Conservation (phyloP, 2,888 invertebrate genomes). For the Erebia epiphron region DNA sequence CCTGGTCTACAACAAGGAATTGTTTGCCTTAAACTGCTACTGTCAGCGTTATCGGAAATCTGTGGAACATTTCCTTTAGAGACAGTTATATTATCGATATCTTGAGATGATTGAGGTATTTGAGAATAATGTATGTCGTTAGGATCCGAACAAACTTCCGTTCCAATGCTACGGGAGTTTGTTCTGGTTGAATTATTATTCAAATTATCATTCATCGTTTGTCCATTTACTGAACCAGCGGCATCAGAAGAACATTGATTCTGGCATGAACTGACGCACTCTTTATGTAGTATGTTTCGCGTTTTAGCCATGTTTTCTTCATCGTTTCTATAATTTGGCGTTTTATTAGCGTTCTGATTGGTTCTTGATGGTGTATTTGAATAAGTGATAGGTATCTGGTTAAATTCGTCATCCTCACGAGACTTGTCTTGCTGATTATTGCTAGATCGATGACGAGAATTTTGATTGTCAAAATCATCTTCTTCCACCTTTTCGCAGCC, state of each 20-base stretch:
- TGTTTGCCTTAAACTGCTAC: not conserved
- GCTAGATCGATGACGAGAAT: not conserved
- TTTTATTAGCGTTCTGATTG: not conserved
- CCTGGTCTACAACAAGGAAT: not conserved
- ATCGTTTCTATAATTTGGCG: slow-evolving; percentile 1
- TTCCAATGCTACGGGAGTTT: not conserved
- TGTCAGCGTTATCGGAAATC: no score
- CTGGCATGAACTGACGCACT: not conserved
- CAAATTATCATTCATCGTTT: not conserved
- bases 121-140: not conserved
- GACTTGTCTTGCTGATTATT: not conserved
- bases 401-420: slow-evolving; percentile 5
- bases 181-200: not conserved
- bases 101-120: not conserved
- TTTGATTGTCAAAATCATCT: not conserved
- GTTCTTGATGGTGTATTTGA: not conserved
- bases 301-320: not conserved
- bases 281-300: not conserved
- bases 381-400: not conserved
- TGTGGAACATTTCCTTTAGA: not conserved
- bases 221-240: not conserved
- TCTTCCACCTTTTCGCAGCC: slow-evolving; percentile 4
- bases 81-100: not conserved
- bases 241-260: not conserved
- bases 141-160: not conserved